These are phyloP conservation scores for Vultur gryphus DNA, from an alignment of 2,797 vertebrate genomes.

Conservation along the genomic window DNA sequence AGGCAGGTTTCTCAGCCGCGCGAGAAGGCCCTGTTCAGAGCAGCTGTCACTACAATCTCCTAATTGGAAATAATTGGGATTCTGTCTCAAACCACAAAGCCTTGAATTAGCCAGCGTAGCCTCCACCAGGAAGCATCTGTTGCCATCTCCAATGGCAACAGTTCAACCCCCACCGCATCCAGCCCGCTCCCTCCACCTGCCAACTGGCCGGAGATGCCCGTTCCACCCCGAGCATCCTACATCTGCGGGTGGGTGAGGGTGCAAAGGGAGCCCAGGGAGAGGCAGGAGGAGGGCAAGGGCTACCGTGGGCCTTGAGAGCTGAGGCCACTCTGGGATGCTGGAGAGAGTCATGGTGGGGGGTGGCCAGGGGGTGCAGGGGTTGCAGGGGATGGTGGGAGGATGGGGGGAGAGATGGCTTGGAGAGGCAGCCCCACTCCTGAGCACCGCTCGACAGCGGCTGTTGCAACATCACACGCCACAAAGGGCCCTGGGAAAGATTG, in stretches of 20 bases:
- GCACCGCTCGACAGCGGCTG: neutral
- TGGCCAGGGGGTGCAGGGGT: neutral
- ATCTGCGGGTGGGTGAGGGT: neutral
- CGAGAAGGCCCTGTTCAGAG: slow-evolving; percentile 3
- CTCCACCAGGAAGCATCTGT: slow-evolving; percentile 64
- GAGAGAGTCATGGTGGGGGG: rapidly evolving
- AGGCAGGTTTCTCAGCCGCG: neutral
- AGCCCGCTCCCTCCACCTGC: neutral
- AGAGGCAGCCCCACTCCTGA: neutral
- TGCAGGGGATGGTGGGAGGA: neutral
- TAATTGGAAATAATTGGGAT: slow-evolving; percentile 73
- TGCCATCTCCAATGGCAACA: slow-evolving; percentile 59
- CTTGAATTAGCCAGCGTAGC: slow-evolving; percentile 50
- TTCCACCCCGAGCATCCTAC: neutral
- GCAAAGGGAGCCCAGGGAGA: neutral
- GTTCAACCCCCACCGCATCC: neutral
- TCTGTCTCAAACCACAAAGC: slow-evolving; percentile 70
- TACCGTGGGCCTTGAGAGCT: neutral
- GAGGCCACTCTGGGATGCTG: neutral
- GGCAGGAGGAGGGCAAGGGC: neutral
- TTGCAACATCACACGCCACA: neutral
- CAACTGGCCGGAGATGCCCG: neutral
- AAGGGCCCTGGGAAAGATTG: neutral
- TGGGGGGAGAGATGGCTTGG: neutral
- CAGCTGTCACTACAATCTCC: slow-evolving; percentile 55